Percentiles rank a stretch among this genome's conserved stretches.
These are phyloP conservation scores for Stomorhina lunata DNA, from an alignment of 2,888 invertebrate genomes.

Conservation along the genomic window DNA sequence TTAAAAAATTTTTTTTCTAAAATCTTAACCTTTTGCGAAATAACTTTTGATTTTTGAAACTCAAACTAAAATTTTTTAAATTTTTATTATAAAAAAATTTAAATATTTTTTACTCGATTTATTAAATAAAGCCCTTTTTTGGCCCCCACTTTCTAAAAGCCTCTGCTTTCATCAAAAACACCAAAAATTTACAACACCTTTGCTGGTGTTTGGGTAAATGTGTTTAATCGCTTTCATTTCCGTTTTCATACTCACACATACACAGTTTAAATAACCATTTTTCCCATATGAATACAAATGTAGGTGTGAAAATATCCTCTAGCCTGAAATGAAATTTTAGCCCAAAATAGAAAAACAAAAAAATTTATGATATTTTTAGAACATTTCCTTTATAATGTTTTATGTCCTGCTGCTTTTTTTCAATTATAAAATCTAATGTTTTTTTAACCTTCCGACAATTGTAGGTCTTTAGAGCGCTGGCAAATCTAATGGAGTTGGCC, in stretches of 20 bases:
- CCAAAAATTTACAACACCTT: background rate
- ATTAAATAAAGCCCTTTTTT: no score
- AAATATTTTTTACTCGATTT: no score
- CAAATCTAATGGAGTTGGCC: slow-evolving; percentile 87
- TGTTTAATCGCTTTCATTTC: slow-evolving; percentile 35
- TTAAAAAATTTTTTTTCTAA: no score
- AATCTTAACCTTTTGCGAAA: no score
- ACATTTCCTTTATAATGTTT: background rate
- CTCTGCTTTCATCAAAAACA: background rate
- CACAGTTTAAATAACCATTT: background rate
- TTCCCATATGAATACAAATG: background rate
- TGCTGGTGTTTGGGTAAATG: background rate
- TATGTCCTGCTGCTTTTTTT: background rate
- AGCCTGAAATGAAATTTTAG: background rate
- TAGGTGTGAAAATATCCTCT: background rate
- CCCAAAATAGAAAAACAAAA: background rate
- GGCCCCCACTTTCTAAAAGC: background rate
- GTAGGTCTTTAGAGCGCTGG: slow-evolving; percentile 85
- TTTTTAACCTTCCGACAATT: background rate
- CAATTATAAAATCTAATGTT: slow-evolving; percentile 18
- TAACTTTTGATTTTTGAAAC: no score
- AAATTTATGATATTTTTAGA: background rate
- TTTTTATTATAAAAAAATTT: no score
- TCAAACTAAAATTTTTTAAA: no score
- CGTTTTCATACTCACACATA: background rate